A percentile compares a stretch with the other conserved stretches of the same genome.
These are phyloP conservation scores for Opisthocomus hoazin DNA, from an alignment of 2,113 vertebrate species.

Conservation along the genomic window DNA sequence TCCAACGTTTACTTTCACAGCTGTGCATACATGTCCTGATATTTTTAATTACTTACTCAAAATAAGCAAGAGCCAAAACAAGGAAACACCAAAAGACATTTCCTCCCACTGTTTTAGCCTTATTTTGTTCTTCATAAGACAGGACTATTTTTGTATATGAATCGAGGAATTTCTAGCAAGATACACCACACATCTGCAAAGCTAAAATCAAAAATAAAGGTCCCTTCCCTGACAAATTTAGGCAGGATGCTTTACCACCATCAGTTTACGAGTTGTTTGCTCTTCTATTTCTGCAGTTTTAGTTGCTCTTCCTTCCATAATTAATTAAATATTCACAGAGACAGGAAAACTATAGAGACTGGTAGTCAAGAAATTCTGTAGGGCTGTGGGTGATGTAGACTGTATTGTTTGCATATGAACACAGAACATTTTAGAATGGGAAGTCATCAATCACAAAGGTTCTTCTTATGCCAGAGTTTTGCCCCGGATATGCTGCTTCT, in stretches of 20 bases:
- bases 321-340: neutral
- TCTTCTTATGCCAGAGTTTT: neutral
- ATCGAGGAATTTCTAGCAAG: neutral
- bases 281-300: neutral
- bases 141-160: neutral
- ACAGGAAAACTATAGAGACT: neutral
- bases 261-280: neutral
- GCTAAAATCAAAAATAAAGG: neutral
- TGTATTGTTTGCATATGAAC: neutral
- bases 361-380: neutral
- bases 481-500: neutral
- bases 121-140: neutral
- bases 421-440: neutral
- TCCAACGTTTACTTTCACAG: neutral
- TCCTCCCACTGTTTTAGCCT: neutral
- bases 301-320: neutral
- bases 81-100: neutral
- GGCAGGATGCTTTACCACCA: neutral
- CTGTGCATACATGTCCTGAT: neutral
- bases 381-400: neutral
- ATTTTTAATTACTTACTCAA: neutral
- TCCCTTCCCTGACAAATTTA: neutral
- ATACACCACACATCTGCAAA: neutral
- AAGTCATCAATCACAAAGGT: neutral
- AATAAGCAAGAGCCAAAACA: neutral